Percentiles rank a stretch among this genome's conserved stretches.
phyloP scores from a whole-genome alignment of 1,140 invertebrate genomes.

The Drosophila rufa region DNA sequence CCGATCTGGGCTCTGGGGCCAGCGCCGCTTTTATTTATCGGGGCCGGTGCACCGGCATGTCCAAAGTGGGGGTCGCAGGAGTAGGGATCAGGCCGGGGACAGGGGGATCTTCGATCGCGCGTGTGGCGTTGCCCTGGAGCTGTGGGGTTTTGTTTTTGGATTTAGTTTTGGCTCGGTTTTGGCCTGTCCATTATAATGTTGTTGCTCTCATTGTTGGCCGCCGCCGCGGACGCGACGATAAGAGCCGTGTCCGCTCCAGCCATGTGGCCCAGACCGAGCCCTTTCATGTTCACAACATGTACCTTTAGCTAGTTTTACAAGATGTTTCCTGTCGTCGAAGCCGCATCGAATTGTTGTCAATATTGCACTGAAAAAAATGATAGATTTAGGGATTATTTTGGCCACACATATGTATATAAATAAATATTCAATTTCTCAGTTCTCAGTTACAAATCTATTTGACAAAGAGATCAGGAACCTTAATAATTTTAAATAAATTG shows the following conservation, averaged over 20 bases:
- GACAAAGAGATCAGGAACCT: no score
- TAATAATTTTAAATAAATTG: no score
- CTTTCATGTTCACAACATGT: slow-evolving; percentile 84
- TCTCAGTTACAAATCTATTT: not conserved
- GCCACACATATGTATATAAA: no score
- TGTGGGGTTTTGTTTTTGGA: slow-evolving; percentile 41
- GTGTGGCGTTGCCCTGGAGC: slow-evolving; percentile 64
- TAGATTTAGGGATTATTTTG: not conserved
- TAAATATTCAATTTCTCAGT: not conserved
- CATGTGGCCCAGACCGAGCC: slow-evolving; percentile 50
- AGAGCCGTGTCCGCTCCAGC: slow-evolving; percentile 36
- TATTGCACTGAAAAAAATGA: slow-evolving; percentile 47
- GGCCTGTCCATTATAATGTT: slow-evolving; percentile 81
- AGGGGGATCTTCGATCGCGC: slow-evolving; percentile 37
- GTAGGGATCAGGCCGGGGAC: slow-evolving; percentile 1
- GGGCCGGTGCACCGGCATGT: slow-evolving; percentile 75
- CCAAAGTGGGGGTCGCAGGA: slow-evolving; percentile 58
- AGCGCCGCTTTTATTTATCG: slow-evolving; percentile 79
- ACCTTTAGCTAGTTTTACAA: slow-evolving; percentile 84
- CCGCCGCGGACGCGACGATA: slow-evolving; percentile 53
- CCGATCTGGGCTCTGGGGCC: slow-evolving; percentile 19
- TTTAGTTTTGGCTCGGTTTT: slow-evolving; percentile 55
- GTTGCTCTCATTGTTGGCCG: slow-evolving; percentile 76
- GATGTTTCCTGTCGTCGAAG: slow-evolving; percentile 84
- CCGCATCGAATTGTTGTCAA: slow-evolving; percentile 84